These are phyloP conservation scores for Umimayanthus chanpuru DNA, from an alignment of 92 coral and sea anemone genomes.

Conservation along the genomic window DNA sequence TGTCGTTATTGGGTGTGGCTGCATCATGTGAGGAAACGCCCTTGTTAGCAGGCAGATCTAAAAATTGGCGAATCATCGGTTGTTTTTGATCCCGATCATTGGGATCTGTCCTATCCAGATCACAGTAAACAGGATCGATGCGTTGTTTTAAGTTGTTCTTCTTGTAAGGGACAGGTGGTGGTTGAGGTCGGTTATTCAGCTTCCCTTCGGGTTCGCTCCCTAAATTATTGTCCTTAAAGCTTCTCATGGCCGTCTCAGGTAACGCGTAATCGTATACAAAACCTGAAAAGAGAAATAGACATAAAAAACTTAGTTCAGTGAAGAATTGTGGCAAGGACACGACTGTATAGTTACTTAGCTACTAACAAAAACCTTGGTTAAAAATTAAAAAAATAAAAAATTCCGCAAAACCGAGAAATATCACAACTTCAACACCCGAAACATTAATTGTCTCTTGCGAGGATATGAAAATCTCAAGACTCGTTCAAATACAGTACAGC, in stretches of 20 bases:
- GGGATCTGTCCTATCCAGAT: neutral
- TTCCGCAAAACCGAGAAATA: no score
- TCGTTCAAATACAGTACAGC: no score
- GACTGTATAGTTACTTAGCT: no score
- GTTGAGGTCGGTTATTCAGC: neutral
- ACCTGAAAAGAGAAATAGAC: neutral
- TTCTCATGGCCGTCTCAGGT: conserved; percentile 12
- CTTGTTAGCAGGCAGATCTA: neutral
- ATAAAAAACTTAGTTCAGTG: neutral
- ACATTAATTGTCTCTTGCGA: no score
- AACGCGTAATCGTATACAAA: conserved; percentile 28
- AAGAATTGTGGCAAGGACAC: no score
- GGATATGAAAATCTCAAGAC: no score
- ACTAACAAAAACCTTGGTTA: no score
- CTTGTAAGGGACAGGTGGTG: conserved; percentile 16
- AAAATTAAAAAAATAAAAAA: no score
- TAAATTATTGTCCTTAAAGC: neutral
- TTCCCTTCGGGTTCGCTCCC: neutral
- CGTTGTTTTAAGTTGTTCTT: neutral
- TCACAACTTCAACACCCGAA: no score
- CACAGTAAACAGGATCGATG: conserved; percentile 21
- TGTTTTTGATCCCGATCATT: neutral
- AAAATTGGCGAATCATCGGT: neutral
- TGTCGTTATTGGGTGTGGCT: neutral
- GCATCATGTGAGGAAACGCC: neutral